Evolutionary conservation across 2,888 invertebrate genomes (phyloP), one percentile per base, ranked within the genome.

Genomic region (Agrochola lychnidis): DNA sequence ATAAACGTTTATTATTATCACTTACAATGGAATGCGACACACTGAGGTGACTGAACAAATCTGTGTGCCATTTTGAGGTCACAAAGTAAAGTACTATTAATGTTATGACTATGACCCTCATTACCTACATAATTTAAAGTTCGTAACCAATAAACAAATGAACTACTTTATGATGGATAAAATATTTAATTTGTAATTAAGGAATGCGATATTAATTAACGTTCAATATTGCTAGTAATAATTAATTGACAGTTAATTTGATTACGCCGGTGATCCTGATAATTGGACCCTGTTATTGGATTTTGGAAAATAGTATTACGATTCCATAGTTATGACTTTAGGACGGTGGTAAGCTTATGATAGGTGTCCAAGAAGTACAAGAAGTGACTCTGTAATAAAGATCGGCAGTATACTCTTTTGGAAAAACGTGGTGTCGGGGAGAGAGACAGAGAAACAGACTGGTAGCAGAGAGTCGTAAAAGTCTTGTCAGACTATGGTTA

Each of bases 141-240:
- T 22, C 22, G 22, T 51, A 51, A 22, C 51, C 51, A 22, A 53
- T 22, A 48, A 30, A 59, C n/a, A 78, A 36, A 57, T 57, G 22
- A 10, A 12, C 16, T 19, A 56, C 36, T 63, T 53, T 56, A 22
- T 70, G 30, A 16, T 25, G 25, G 10, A 3, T 73, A n/a, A 56
- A 61, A 70, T 79, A 70, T 82, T 76, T 30, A 70, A 76, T 25
- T 76, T 19, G 48, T 76, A 82, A 79, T 79, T 69, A 81, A 61
- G 19, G 25, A 36, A 59, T 64, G 22, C n/a, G 36, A 45, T 53
- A 76, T 69, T 76, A 59, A 79, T 81, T 36, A 76, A 56, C 48
- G 59, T 76, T 66, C 48, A 30, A 56, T 76, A 70, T 56, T n/a
- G 12, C 25, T 56, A 22, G 16, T 70, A 48, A 76, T 66, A 57